A percentile compares a stretch with the other conserved stretches of the same genome.
Conservation (phyloP, 2,113 vertebrate species). For the Tinamus guttatus region DNA sequence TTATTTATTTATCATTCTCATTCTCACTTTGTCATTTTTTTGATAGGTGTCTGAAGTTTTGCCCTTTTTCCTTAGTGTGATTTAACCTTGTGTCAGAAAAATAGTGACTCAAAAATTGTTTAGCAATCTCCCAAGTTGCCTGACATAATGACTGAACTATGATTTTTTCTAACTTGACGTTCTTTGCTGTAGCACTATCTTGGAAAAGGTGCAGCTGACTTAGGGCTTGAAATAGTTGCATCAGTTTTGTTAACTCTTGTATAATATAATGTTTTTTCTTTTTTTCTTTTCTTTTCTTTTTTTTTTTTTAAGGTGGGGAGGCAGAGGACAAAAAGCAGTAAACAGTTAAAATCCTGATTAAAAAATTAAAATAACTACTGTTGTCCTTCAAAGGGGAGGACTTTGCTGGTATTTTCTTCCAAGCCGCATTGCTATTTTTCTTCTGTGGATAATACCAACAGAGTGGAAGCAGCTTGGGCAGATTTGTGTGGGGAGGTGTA, state of each 20-base stretch:
- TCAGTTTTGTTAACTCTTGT: not conserved
- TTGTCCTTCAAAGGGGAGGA: constrained; percentile 42
- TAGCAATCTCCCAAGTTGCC: not conserved
- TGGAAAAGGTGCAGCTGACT: constrained; percentile 3
- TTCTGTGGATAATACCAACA: constrained; percentile 51
- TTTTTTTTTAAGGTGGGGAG: no score
- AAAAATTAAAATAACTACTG: constrained; percentile 39
- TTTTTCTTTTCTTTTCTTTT: no score
- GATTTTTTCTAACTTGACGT: not conserved
- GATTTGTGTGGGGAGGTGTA: constrained; percentile 69
- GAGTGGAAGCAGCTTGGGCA: constrained; percentile 68
- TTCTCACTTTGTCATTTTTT: not conserved
- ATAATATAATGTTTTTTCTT: no score
- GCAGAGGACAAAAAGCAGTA: no score
- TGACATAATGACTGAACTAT: not conserved
- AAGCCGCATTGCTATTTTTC: constrained; percentile 38
- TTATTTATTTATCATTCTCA: not conserved
- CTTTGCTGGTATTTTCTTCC: constrained; percentile 32
- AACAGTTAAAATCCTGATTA: not conserved
- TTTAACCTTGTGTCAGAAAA: no score
- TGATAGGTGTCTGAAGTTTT: not conserved
- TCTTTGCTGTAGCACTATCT: constrained; percentile 28
- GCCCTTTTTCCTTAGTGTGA: not conserved
- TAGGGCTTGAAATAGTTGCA: not conserved
- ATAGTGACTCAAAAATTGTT: no score